Base-by-base conservation (phyloP, 2,797 vertebrate genomes). In the Sebastes itinus region DNA sequence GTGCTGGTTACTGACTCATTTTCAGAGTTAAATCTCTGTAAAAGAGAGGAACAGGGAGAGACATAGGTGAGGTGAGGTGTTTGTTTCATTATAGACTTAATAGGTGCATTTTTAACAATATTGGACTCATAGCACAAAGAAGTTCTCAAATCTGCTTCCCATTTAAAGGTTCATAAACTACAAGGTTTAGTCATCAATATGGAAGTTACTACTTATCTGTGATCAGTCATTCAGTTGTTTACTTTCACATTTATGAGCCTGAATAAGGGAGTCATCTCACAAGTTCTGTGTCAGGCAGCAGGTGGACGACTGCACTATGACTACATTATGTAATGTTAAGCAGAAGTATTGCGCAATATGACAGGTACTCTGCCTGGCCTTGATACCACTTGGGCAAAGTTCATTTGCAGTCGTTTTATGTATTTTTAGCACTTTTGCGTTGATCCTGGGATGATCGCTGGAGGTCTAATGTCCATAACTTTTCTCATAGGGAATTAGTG, bases 371-470 rank as follows among this genome's bases (percentile, higher is more conserved):
- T 63, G 33, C 13, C 13, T 22, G 20, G 2, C 18, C 11, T n/a
- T 46, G 30, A n/a, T 35, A 32, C 5, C 25, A 69, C 32, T 55
- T 56, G 71, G 10, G 16, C 77, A 78, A 81, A 80, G 77, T 81
- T 83, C 1, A 56, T 67, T 46, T 59, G 13, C 33, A 33, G 2
- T 70, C 2, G 0, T 63, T 54, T 58, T 33, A 56, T 25, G 4
- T 28, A 10, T 49, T 70, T 35, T 33, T 9, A 49, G n/a, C 6
- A 5, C 9, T 38, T 72, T 55, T 64, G 35, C 3, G 2, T 35
- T 72, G 6, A 72, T 7, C 25, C 5, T 54, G 23, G 18, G 6
- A 64, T 54, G 14, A 74, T 12, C 0, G 1, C 54, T 28, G 4
- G 3, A 52, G 9, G n/a, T 70, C 10, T 56, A 64, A 68, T 69